Evolutionary conservation across 2,888 invertebrate genomes (phyloP).

Genomic region (Ophonus ardosiacus): DNA sequence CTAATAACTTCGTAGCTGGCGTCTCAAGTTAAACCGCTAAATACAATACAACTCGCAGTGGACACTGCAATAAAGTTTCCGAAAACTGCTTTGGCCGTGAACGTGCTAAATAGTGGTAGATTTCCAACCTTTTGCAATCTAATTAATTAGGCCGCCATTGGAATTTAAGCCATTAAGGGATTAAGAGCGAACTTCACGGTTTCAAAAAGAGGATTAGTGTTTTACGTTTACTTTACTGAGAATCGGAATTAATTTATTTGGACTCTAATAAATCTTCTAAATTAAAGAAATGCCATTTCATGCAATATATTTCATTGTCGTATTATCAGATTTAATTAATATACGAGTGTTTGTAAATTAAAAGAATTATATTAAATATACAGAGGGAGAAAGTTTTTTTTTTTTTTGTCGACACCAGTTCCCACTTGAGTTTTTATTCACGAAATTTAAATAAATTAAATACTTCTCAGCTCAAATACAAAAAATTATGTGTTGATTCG

Average conservation of each 20-base stretch:
- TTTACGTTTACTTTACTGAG: constrained; percentile 24
- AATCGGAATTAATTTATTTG: constrained; percentile 9
- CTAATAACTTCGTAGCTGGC: too few relatives aligned
- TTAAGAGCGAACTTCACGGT: constrained; percentile 1
- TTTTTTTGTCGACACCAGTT: neutral
- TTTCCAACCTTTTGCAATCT: neutral
- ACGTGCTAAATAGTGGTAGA: neutral
- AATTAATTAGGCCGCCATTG: neutral
- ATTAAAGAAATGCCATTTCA: neutral
- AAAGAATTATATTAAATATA: neutral
- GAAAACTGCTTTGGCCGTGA: too few relatives aligned
- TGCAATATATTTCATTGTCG: neutral
- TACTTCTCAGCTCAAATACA: constrained; percentile 7
- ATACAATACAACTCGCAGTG: too few relatives aligned
- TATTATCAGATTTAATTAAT: neutral
- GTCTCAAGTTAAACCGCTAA: too few relatives aligned
- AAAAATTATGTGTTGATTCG: neutral
- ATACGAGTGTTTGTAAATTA: neutral
- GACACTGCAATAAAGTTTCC: too few relatives aligned
- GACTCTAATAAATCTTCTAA: neutral
- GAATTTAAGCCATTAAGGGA: neutral
- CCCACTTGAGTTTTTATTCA: neutral
- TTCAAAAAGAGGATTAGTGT: constrained; percentile 11
- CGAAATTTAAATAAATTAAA: constrained; percentile 2
- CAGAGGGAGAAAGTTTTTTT: neutral